These are phyloP conservation scores for Micoletzkya japonica DNA, from an alignment of 2,888 invertebrate species.

Conservation along the genomic window DNA sequence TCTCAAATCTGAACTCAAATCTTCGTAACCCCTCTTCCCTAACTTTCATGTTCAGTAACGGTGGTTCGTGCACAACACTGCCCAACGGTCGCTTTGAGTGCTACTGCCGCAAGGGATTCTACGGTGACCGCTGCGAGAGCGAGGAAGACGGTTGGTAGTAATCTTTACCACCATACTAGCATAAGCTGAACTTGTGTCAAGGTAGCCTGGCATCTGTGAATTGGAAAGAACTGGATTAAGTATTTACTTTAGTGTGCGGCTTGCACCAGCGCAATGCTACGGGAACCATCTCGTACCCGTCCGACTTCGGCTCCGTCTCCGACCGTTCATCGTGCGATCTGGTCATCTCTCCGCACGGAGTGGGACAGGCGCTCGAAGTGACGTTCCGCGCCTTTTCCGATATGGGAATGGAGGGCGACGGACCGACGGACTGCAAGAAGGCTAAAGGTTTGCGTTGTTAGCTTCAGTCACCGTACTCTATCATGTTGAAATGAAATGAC, in stretches of 20 bases:
- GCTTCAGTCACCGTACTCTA: constrained; percentile 17
- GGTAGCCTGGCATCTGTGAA: background rate
- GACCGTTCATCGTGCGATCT: constrained; percentile 12
- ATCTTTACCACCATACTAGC: background rate
- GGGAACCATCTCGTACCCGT: background rate
- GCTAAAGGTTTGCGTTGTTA: constrained; percentile 31
- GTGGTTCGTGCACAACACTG: background rate
- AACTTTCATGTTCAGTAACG: constrained; percentile 3
- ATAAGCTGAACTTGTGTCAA: background rate
- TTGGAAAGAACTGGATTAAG: background rate
- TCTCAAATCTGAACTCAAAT: background rate
- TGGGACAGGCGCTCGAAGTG: constrained; percentile 35
- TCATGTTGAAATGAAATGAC: background rate
- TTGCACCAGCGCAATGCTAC: background rate
- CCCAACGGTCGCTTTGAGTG: constrained; percentile 35
- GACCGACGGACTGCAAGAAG: constrained; percentile 38
- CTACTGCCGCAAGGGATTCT: constrained; percentile 47
- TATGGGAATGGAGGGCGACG: constrained; percentile 32
- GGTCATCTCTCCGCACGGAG: background rate
- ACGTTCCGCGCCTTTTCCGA: constrained; percentile 37
- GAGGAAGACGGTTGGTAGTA: constrained; percentile 45
- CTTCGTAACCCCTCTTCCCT: background rate
- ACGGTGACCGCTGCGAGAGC: constrained; percentile 46
- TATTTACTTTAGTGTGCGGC: constrained; percentile 3
- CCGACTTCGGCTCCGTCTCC: background rate